phyloP scores from a whole-genome alignment of 1,140 invertebrate genomes.

The Trichogramma pretiosum region DNA sequence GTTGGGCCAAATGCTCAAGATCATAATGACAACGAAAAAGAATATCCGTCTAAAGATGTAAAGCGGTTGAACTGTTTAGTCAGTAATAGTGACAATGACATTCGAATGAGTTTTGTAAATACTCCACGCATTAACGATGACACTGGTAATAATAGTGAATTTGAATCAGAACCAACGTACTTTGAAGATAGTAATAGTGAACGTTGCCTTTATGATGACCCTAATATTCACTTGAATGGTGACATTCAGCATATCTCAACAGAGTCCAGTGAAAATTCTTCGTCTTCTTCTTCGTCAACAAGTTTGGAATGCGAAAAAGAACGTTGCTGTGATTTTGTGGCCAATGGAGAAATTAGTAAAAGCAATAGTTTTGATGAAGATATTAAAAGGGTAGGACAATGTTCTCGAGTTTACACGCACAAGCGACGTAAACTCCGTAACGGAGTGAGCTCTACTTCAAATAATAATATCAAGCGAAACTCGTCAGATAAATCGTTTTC shows the following conservation, averaged over 20 bases:
- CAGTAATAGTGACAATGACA: constrained; percentile 12
- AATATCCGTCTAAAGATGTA: constrained; percentile 6
- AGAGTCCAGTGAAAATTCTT: constrained; percentile 10
- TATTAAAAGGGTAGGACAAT: constrained; percentile 32
- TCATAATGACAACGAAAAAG: constrained; percentile 13
- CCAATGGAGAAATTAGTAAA: constrained; percentile 20
- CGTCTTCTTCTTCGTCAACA: constrained; percentile 10
- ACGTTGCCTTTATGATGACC: constrained; percentile 12
- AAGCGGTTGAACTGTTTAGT: constrained; percentile 8
- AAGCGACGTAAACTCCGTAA: constrained; percentile 30
- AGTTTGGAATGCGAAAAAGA: constrained; percentile 21
- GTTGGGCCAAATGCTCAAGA: constrained; percentile 23
- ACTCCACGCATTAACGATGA: background rate
- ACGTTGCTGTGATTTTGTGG: constrained; percentile 34
- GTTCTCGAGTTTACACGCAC: constrained; percentile 37
- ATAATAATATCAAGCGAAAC: constrained; percentile 23
- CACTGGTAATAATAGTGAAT: constrained; percentile 5
- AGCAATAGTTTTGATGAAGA: constrained; percentile 24
- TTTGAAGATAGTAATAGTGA: constrained; percentile 12
- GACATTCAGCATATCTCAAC: constrained; percentile 5
- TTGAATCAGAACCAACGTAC: constrained; percentile 13
- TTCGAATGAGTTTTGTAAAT: constrained; percentile 13
- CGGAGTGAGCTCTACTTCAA: constrained; percentile 20
- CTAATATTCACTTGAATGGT: constrained; percentile 2
- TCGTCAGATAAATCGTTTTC: no score